Evolutionary conservation across 2,113 vertebrate genomes (phyloP).

Genomic region (Halichoeres trimaculatus): DNA sequence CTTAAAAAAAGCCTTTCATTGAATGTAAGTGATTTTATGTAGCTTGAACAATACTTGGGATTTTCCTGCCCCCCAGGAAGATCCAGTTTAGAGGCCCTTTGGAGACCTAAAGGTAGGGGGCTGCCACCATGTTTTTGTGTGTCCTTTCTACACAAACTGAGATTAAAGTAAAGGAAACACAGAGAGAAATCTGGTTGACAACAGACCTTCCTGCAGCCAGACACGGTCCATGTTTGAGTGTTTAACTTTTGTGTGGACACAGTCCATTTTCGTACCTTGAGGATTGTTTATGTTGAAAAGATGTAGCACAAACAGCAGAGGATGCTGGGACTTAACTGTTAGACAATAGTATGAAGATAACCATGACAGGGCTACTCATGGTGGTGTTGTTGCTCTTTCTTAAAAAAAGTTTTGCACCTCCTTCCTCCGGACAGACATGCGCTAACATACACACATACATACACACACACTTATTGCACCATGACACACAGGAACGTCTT

Average conservation of each 20-base stretch:
- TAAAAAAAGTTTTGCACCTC: constrained; percentile 64
- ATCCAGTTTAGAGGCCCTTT: constrained; percentile 2
- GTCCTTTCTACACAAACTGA: constrained; percentile 6
- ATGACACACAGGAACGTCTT: constrained; percentile 70
- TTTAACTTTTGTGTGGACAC: constrained; percentile 24
- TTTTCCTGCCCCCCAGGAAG: not conserved
- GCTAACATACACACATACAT: constrained; percentile 25
- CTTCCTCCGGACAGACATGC: constrained; percentile 64
- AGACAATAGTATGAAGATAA: constrained; percentile 57
- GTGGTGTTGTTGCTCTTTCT: constrained; percentile 35
- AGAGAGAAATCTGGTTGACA: constrained; percentile 12
- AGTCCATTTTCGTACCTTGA: constrained; percentile 30
- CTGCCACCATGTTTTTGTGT: not conserved
- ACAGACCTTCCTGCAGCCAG: constrained; percentile 32
- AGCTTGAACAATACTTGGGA: not conserved
- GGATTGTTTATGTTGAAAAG: constrained; percentile 62
- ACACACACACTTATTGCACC: constrained; percentile 33
- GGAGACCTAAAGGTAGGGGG: constrained; percentile 15
- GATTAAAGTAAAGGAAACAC: constrained; percentile 42
- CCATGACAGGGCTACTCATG: not conserved
- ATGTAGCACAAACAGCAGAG: constrained; percentile 36
- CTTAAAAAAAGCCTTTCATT: not conserved
- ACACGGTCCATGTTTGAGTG: constrained; percentile 52
- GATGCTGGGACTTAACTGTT: constrained; percentile 14
- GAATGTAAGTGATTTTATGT: too few relatives aligned